Evolutionary conservation across 2,888 invertebrate genomes (phyloP).

Genomic region (Oscheius onirici): DNA sequence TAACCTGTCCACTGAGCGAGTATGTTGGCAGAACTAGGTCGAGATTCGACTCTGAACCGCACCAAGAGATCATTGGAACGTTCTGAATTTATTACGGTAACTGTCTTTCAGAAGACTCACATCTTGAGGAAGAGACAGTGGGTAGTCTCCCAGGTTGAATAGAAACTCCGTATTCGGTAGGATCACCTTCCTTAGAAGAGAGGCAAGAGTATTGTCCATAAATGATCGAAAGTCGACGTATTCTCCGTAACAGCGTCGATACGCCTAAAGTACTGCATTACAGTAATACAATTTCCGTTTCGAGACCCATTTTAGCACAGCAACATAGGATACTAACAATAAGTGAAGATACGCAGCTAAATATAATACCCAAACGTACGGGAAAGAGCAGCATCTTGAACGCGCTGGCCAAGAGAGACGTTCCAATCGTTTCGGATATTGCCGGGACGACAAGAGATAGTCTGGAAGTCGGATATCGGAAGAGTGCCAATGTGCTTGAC

Average conservation of each 20-base stretch:
- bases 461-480: conserved; percentile 81
- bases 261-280: neutral
- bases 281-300: no score
- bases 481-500: conserved; percentile 83
- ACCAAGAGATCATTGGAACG: conserved; percentile 27
- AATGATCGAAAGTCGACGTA: conserved; percentile 16
- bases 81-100: no score
- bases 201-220: conserved; percentile 11
- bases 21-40: conserved; percentile 31
- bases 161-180: conserved; percentile 25
- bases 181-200: conserved; percentile 3
- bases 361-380: no score
- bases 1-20: neutral
- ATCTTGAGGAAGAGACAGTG: conserved; percentile 5
- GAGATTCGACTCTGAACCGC: conserved; percentile 13
- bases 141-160: conserved; percentile 31
- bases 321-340: no score
- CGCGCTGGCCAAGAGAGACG: conserved; percentile 79
- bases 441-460: conserved; percentile 88
- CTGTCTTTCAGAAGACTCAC: neutral
- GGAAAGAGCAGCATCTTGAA: conserved; percentile 89
- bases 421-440: conserved; percentile 85
- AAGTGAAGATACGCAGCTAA: no score
- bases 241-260: conserved; percentile 21
- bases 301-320: no score